These are phyloP conservation scores for Ictalurus furcatus DNA, from an alignment of 2,113 vertebrate genomes.

Conservation along the genomic window DNA sequence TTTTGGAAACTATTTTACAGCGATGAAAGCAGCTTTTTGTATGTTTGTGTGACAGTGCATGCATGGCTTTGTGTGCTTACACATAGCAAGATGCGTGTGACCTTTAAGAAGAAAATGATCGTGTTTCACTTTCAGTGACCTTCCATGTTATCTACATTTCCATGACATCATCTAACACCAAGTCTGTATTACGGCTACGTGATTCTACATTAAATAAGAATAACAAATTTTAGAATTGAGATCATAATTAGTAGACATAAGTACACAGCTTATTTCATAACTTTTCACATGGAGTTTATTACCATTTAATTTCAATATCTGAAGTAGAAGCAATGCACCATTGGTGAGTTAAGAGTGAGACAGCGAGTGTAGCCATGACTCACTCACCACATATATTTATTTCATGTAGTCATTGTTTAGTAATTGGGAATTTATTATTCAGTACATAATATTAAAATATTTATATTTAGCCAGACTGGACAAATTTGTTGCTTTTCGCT, in stretches of 20 bases:
- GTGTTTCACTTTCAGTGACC: constrained; percentile 19
- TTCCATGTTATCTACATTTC: background rate
- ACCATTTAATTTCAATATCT: background rate
- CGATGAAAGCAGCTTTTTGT: background rate
- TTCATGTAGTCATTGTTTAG: constrained; percentile 17
- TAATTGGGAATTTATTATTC: constrained; percentile 23
- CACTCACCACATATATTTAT: background rate
- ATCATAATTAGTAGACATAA: background rate
- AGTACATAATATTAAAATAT: constrained; percentile 5
- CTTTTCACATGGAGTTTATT: background rate
- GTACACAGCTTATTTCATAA: background rate
- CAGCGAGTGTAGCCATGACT: background rate
- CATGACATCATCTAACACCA: background rate
- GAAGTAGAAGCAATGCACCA: background rate
- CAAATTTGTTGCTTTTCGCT: constrained; percentile 1
- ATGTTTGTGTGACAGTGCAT: background rate
- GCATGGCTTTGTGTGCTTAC: constrained; percentile 42
- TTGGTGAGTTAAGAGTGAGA: background rate
- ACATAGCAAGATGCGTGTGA: constrained; percentile 55
- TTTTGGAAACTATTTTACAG: constrained; percentile 29
- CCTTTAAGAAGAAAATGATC: constrained; percentile 53
- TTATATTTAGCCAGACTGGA: background rate
- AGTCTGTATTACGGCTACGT: background rate
- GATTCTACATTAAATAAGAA: background rate
- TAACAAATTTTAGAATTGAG: background rate